phyloP scores from a whole-genome alignment of 2,113 vertebrate species.

The Nothobranchius kuhntae region DNA sequence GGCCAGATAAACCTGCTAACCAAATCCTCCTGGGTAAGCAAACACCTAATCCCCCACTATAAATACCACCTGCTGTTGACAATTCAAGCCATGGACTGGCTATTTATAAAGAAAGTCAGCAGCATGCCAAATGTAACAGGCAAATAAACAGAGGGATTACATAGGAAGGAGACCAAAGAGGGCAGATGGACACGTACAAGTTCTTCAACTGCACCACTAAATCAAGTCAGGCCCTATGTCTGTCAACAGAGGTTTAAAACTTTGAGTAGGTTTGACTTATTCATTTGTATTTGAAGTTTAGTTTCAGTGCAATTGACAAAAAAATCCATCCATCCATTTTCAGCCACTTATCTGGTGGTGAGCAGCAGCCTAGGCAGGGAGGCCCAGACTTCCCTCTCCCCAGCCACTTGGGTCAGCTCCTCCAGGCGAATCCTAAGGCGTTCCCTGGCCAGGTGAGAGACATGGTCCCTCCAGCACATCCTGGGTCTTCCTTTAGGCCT shows the following conservation, averaged over 20 bases:
- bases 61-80: constrained; percentile 46
- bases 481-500: too few relatives aligned
- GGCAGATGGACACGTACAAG: not conserved
- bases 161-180: constrained; percentile 10
- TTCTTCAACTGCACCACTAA: not conserved
- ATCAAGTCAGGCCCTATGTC: not conserved
- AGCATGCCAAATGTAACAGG: constrained; percentile 33
- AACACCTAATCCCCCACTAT: constrained; percentile 52
- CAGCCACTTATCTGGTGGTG: too few relatives aligned
- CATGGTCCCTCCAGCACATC: too few relatives aligned
- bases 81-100: constrained; percentile 21
- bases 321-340: too few relatives aligned
- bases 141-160: constrained; percentile 46
- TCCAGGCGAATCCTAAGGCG: too few relatives aligned
- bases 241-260: not conserved
- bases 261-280: too few relatives aligned
- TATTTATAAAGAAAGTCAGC: constrained; percentile 54
- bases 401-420: too few relatives aligned
- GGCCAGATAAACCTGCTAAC: constrained; percentile 52
- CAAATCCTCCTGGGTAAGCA: constrained; percentile 65
- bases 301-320: too few relatives aligned
- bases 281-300: too few relatives aligned
- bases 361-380: too few relatives aligned
- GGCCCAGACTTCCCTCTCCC: too few relatives aligned
- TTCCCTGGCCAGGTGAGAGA: too few relatives aligned